Evolutionary conservation across 2,888 invertebrate species (phyloP).

Genomic region (Torymus aiolomorphi): DNA sequence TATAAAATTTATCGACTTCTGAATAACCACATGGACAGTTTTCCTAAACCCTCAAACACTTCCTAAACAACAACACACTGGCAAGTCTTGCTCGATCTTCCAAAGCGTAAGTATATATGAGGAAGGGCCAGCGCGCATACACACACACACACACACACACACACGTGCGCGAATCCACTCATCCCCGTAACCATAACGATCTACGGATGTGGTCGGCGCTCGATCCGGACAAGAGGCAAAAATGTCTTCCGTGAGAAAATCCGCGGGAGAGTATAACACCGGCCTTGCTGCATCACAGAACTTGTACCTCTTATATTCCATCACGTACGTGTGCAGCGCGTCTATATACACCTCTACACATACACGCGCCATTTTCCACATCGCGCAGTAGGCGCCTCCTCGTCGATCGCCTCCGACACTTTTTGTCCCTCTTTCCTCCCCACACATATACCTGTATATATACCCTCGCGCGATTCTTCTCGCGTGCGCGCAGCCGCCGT

Average conservation of each 20-base stretch:
- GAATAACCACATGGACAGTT: too few species aligned
- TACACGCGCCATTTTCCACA: constrained; percentile 49
- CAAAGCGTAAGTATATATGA: too few species aligned
- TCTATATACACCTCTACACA: background rate
- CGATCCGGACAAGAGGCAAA: constrained; percentile 72
- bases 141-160: background rate
- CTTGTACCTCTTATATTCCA: constrained; percentile 18
- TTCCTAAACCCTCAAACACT: too few species aligned
- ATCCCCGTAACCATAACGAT: constrained; percentile 66
- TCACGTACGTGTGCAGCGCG: background rate
- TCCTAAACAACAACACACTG: too few species aligned
- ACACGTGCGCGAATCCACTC: constrained; percentile 22
- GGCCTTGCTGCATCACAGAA: constrained; percentile 10
- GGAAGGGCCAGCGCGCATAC: too few species aligned
- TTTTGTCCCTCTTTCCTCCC: constrained; percentile 15
- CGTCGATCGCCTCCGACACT: constrained; percentile 41
- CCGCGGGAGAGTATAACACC: background rate
- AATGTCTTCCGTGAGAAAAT: constrained; percentile 75
- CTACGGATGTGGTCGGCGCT: constrained; percentile 74
- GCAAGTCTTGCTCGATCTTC: too few species aligned
- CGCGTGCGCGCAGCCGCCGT: background rate
- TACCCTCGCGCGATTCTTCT: background rate
- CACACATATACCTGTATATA: background rate
- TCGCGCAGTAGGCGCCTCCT: constrained; percentile 29
- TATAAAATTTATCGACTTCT: too few species aligned